Base-by-base conservation (phyloP, 2,888 invertebrate genomes). In the Drosophila meridionalis region DNA sequence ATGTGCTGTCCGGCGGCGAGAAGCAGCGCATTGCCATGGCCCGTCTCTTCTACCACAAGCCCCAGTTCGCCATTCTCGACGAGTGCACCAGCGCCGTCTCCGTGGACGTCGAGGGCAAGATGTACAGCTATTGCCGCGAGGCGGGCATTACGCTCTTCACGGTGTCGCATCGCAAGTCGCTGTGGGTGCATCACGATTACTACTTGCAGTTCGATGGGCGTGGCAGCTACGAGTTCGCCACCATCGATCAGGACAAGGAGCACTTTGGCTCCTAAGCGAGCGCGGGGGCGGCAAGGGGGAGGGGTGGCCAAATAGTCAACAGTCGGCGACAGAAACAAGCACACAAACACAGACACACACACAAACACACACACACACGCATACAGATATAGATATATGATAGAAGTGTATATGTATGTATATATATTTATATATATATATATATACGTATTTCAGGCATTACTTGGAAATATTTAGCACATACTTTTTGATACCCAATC, bases 1-100 rank as follows among this genome's bases (percentile, higher is more conserved):
- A 99, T 93, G 98, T 99, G 0, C 94, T 99, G 6, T 98, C 98
- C 42, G 99, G 99, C 0, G 99, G 99, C 14, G 99, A 99, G 94
- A 99, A 99, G 91, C 99, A 99, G 93, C 94, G 99, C 91, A 96
- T 99, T 86, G 99, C 99, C 95, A 99, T 99, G 99, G 98, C 99
- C 14, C 95, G 99, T 20, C 94, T 99, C 76, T 99, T 99, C 94
- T 99, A 99, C 94, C 99, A 99, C 93, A 96, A 96, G 92, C 99
- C 99, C 0, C 99, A 99, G 94, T 99, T 99, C 94, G 99, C 99
- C 12, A 99, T 99, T 89, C 94, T 99, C 83, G 99, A 99, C 91
- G 99, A 99, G 93, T 99, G 99, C 92, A 99, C 99, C 1, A 98
- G 98, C 92, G 99, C 99, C 0, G 99, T 99, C 0, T 99, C 98